phyloP scores from a whole-genome alignment of 2,113 vertebrate species.

The Paralichthys olivaceus region DNA sequence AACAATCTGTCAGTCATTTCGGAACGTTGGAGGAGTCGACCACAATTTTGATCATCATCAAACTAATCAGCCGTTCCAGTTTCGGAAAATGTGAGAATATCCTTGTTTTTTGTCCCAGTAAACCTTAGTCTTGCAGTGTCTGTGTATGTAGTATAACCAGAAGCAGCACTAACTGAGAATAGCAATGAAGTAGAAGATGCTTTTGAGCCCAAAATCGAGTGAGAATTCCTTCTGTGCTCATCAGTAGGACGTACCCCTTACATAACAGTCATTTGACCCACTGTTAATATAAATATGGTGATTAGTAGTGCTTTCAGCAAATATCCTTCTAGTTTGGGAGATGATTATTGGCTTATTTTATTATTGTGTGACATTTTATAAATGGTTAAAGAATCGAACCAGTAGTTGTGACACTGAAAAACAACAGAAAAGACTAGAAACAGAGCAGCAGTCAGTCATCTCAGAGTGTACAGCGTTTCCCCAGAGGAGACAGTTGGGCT shows the following conservation, averaged over 20 bases:
- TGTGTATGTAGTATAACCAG: background rate
- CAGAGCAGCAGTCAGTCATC: constrained; percentile 22
- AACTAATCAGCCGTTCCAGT: no score
- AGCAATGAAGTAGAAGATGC: background rate
- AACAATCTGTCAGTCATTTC: background rate
- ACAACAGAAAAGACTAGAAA: background rate
- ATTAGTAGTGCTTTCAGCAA: background rate
- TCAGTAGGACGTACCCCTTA: background rate
- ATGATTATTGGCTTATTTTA: background rate
- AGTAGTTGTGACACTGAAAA: background rate
- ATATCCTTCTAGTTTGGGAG: background rate
- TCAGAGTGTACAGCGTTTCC: constrained; percentile 24
- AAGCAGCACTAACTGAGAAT: background rate
- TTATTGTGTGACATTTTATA: constrained; percentile 17
- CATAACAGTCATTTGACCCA: background rate
- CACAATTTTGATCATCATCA: background rate
- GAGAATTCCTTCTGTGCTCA: background rate
- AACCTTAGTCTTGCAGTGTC: background rate
- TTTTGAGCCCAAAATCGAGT: background rate
- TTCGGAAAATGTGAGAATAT: no score
- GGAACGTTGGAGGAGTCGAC: no score
- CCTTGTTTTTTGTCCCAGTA: background rate
- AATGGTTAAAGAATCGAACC: background rate
- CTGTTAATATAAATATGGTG: constrained; percentile 4
- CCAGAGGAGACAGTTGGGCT: constrained; percentile 43